Base-by-base conservation (phyloP, 1,140 invertebrate genomes). In the Akabosia matsudoensis region DNA sequence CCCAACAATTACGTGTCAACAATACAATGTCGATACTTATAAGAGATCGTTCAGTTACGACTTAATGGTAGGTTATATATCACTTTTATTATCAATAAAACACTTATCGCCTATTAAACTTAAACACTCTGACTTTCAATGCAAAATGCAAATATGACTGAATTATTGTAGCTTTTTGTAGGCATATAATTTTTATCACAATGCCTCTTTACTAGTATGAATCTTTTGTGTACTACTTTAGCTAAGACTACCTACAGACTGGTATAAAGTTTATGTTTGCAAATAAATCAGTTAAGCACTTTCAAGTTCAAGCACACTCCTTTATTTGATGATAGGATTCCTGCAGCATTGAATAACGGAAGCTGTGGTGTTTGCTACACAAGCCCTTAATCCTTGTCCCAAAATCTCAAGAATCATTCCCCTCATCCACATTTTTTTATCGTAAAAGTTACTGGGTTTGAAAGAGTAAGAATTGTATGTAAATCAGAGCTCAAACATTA, bases 371-470 rank as follows among this genome's bases (percentile, higher is more conserved):
- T 22, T 67, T 2, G 61, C 61, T 1, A 10, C 24, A 67, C 61
- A 67, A 16, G 24, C 26, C 24, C 61, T 28, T 4, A 67, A n/a
- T 30, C 30, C 61, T 67, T 67, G 61, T 7, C 61, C 61, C 30
- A 67, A 67, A 67, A 67, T 67, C n/a, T 67, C 61, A 28, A 67
- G 30, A 67, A 67, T 24, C 61, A 67, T 67, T 30, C 61, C 61
- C 22, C 61, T 67, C 61, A 67, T 67, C 61, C 61, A 67, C 61
- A 67, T 67, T 67, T 61, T 61, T 61, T 24, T 56, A 56, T 22
- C 54, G 54, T 13, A 16, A 61, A 61, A 45, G n/a, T 51, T 61
- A n/a, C 54, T 24, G 24, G 14, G 13, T 61, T 61, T n/a, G n/a
- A n/a, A n/a, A n/a, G n/a, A n/a, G n/a, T n/a, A n/a, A n/a, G n/a